Evolutionary conservation across 2,888 invertebrate genomes (phyloP).

Genomic region (Seira ritae): DNA sequence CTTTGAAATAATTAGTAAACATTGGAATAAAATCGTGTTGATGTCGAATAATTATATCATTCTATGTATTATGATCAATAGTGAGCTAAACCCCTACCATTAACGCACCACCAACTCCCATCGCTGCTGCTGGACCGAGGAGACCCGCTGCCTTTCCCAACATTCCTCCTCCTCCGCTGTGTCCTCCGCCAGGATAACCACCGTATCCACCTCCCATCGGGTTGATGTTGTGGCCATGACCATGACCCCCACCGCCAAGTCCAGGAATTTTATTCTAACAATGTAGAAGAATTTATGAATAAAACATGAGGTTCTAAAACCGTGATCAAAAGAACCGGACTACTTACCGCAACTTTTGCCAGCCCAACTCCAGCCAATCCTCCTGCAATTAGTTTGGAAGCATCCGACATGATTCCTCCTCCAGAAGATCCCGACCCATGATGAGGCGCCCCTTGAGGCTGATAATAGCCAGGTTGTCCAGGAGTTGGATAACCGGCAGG

Average conservation of each 20-base stretch:
- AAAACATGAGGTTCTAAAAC: no score
- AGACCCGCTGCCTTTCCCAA: conserved; percentile 51
- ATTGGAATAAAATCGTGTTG: conserved; percentile 15
- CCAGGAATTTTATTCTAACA: conserved; percentile 68
- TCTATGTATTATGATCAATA: conserved; percentile 9
- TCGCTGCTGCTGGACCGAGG: conserved; percentile 64
- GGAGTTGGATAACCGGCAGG: background rate
- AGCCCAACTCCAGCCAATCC: conserved; percentile 70
- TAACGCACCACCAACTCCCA: conserved; percentile 67
- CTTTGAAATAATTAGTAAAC: conserved; percentile 64
- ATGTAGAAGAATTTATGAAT: background rate
- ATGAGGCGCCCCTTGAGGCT: conserved; percentile 16
- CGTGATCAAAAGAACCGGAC: no score
- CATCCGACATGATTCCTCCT: conserved; percentile 63
- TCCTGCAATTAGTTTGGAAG: conserved; percentile 66
- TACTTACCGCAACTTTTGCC: conserved; percentile 66
- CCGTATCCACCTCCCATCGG: conserved; percentile 27
- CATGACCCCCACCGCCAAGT: conserved; percentile 53
- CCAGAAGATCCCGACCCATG: conserved; percentile 26
- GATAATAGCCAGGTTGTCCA: conserved; percentile 34
- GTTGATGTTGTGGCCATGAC: background rate
- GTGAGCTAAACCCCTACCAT: no score
- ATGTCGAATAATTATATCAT: background rate
- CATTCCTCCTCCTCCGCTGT: conserved; percentile 34
- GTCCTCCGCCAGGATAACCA: conserved; percentile 52